phyloP scores from a whole-genome alignment of 1,140 invertebrate genomes.

The Orchesella cincta region DNA sequence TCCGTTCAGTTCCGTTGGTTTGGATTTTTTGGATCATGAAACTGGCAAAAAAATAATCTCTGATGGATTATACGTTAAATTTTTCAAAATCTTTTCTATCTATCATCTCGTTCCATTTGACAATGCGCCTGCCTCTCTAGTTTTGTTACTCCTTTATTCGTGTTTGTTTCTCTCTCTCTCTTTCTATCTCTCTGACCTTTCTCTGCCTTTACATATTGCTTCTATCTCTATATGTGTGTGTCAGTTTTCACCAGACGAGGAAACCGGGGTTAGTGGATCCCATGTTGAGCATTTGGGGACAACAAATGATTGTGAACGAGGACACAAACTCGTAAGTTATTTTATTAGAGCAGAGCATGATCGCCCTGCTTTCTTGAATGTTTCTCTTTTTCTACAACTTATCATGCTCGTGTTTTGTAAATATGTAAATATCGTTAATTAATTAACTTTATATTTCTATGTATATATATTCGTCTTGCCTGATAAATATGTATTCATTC shows the following conservation, averaged over 20 bases:
- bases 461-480: too few relatives aligned
- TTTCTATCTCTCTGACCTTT: slow-evolving; percentile 11
- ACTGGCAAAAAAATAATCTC: too few relatives aligned
- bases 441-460: too few relatives aligned
- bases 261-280: slow-evolving; percentile 94
- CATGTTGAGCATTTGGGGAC: slow-evolving; percentile 95
- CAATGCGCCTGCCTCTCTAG: neutral
- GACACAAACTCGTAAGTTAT: slow-evolving; percentile 89
- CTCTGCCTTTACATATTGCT: slow-evolving; percentile 13
- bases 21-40: too few relatives aligned
- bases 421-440: neutral
- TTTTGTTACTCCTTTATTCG: neutral
- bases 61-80: neutral
- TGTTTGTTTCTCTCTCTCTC: slow-evolving; percentile 16
- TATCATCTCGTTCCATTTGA: too few relatives aligned
- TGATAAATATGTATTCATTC: neutral
- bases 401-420: neutral
- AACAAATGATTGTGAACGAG: slow-evolving; percentile 94
- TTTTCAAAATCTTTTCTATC: too few relatives aligned
- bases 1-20: too few relatives aligned
- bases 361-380: slow-evolving; percentile 21
- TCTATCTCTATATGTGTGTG: slow-evolving; percentile 33
- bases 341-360: slow-evolving; percentile 28
- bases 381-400: slow-evolving; percentile 18
- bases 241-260: slow-evolving; percentile 85